phyloP scores from a whole-genome alignment of 37 sponge, comb jelly and placozoan genomes.

The Dysidea cf. avara region DNA sequence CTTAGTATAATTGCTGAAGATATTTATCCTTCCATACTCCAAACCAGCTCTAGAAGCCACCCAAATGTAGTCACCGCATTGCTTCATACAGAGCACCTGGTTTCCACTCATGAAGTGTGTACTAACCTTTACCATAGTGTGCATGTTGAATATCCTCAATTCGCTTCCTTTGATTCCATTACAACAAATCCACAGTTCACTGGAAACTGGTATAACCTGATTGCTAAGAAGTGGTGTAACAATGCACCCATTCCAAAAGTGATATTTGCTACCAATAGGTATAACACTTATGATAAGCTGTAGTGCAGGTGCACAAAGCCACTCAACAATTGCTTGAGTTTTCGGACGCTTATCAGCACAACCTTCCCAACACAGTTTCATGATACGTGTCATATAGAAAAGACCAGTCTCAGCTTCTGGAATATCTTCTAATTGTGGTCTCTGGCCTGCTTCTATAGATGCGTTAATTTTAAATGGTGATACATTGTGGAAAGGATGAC shows the following conservation, averaged over 20 bases:
- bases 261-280: conserved; percentile 48
- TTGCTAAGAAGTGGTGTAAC: conserved; percentile 27
- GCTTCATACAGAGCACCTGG: conserved; percentile 58
- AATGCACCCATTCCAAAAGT: conserved; percentile 46
- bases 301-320: conserved; percentile 12
- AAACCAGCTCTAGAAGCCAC: no score
- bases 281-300: conserved; percentile 64
- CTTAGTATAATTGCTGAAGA: conserved; percentile 45
- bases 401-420: conserved; percentile 50
- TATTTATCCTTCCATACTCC: conserved; percentile 70
- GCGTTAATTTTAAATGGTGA: conserved; percentile 49
- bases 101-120: conserved; percentile 56
- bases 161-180: conserved; percentile 62
- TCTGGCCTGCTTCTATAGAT: conserved; percentile 42
- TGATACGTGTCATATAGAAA: no score
- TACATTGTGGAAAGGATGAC: no score
- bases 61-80: conserved; percentile 73
- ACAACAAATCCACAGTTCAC: no score
- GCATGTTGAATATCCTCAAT: conserved; percentile 52
- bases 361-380: conserved; percentile 76
- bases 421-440: conserved; percentile 70
- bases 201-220: conserved; percentile 66
- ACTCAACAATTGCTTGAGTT: conserved; percentile 30
- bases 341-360: conserved; percentile 54
- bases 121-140: conserved; percentile 61